These are phyloP conservation scores for Agelas oroides DNA, from an alignment of 37 sponge, comb jelly and placozoan species.

Conservation along the genomic window DNA sequence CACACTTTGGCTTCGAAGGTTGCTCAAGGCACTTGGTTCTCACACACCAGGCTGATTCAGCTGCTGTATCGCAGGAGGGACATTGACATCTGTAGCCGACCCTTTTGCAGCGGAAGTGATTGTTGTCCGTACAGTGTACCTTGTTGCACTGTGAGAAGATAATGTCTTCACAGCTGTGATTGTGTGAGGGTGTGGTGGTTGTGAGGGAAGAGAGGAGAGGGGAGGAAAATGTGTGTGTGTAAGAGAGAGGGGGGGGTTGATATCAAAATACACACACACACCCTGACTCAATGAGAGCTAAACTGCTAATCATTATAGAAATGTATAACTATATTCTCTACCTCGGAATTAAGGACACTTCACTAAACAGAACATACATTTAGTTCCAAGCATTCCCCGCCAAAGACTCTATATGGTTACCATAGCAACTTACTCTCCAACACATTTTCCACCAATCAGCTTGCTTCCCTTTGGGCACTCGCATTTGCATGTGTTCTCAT, in stretches of 20 bases:
- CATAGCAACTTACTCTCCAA: conserved; percentile 24
- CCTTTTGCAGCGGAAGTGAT: not conserved
- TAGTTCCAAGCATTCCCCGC: too few relatives aligned
- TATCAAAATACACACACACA: too few relatives aligned
- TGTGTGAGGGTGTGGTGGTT: not conserved
- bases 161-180: not conserved
- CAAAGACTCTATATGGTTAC: too few relatives aligned
- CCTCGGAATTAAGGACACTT: too few relatives aligned
- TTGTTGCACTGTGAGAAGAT: not conserved
- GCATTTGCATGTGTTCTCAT: conserved; percentile 45
- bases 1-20: conserved; percentile 5
- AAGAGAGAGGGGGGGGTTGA: too few relatives aligned
- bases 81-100: not conserved
- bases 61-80: conserved; percentile 3
- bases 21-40: conserved; percentile 23
- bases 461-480: conserved; percentile 32
- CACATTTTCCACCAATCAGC: not conserved
- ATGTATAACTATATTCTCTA: too few relatives aligned
- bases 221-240: too few relatives aligned
- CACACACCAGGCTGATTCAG: not conserved
- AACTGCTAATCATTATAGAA: too few relatives aligned
- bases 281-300: too few relatives aligned
- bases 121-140: not conserved
- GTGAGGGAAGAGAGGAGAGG: too few relatives aligned
- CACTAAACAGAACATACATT: too few relatives aligned